Evolutionary conservation across 2,888 invertebrate genomes (phyloP), one percentile per base, ranked within the genome.

Genomic region (Habrosyne pyritoides): DNA sequence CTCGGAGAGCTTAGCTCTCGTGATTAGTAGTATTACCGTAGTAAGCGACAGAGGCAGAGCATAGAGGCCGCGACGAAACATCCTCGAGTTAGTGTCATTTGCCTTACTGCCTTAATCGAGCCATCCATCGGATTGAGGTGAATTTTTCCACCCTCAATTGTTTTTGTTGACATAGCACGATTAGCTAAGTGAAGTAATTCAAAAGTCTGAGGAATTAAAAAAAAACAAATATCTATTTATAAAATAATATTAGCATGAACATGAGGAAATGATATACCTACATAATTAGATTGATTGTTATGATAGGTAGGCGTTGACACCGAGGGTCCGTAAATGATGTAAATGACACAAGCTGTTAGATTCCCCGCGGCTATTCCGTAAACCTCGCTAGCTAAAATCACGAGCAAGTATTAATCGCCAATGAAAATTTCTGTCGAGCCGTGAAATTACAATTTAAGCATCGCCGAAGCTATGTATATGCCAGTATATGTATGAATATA

Each of bases 361-460:
- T 60, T 67, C 68, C 68, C 71, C 68, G 69, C 58, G 72, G 73
- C 75, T 63, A 70, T 67, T 60, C 69, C 72, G 70, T 66, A 64
- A 71, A 67, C 71, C 70, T 69, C 66, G 64, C 70, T 61, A 79
- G 80, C 80, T 83, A 77, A 81, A 86, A 86, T 85, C 81, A 79
- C 83, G 83, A 83, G 74, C 81, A 84, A 78, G 79, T 86, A 89
- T 89, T 89, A 89, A 89, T 88, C 87, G 83, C 80, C 87, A 86
- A 89, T 87, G 89, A 88, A 89, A 87, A 87, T 88, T 87, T 84
- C 74, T 85, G 71, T 71, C 87, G 83, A 86, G 76, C 84, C 91
- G 87, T 91, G 90, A 90, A 90, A 91, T 91, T 91, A 88, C 87
- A 89, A 88, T 87, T 87, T 89, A 85, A 84, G 76, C 83, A 80